A percentile compares a stretch with the other conserved stretches of the same genome.
phyloP scores from a whole-genome alignment of 2,113 vertebrate genomes.

The Chrysemys picta region DNA sequence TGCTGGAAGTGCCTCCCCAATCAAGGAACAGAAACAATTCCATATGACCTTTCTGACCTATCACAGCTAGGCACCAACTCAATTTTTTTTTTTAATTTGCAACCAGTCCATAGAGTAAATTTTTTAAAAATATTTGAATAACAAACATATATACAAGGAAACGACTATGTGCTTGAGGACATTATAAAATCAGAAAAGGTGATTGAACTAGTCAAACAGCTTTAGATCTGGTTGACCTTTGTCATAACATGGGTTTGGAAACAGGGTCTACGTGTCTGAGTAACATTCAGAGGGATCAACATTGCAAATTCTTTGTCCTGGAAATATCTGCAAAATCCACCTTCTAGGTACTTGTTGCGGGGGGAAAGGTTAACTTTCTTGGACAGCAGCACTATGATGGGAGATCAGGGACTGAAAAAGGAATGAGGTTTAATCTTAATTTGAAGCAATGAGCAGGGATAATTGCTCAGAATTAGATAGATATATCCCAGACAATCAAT shows the following conservation, averaged over 20 bases:
- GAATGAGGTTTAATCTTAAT: neutral
- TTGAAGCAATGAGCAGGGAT: neutral
- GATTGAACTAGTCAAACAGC: neutral
- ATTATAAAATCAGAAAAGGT: neutral
- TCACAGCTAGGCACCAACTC: neutral
- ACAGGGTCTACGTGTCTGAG: neutral
- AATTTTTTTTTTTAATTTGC: conserved; percentile 1
- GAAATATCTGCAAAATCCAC: neutral
- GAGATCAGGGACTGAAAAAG: neutral
- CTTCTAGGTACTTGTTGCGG: neutral
- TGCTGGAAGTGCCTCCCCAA: neutral
- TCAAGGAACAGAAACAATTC: neutral
- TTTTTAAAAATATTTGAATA: neutral
- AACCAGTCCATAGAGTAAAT: conserved; percentile 5
- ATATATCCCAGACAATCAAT: neutral
- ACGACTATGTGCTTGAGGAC: neutral
- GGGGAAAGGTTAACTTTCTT: neutral
- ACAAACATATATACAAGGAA: neutral
- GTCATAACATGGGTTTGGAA: neutral
- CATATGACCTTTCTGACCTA: neutral
- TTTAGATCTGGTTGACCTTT: neutral
- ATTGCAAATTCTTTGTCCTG: neutral
- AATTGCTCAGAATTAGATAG: neutral
- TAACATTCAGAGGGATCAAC: neutral
- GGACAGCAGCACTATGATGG: neutral